Percentiles rank a stretch among this genome's conserved stretches.
Evolutionary conservation across 2,888 invertebrate genomes (phyloP).

Genomic region (Autographa pulchrina): DNA sequence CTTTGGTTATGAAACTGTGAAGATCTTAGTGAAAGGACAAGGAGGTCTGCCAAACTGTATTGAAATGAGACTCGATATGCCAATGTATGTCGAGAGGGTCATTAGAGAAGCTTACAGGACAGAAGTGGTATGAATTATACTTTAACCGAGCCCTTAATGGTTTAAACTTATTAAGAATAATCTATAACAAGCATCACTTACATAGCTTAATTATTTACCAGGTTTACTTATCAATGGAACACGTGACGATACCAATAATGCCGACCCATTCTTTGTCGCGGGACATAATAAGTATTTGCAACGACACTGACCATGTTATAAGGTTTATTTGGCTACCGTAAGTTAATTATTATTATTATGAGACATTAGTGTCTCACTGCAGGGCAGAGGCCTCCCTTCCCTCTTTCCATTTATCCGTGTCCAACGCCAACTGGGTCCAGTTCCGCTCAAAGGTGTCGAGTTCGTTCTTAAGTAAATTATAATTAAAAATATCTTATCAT

Average conservation of each 20-base stretch:
- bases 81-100: slow-evolving; percentile 74
- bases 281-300: slow-evolving; percentile 81
- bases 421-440: no score
- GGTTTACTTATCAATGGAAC: slow-evolving; percentile 82
- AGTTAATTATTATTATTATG: slow-evolving; percentile 65
- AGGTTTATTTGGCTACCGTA: slow-evolving; percentile 87
- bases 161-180: no score
- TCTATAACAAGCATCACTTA: no score
- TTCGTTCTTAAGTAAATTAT: no score
- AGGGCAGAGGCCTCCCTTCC: no score
- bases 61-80: slow-evolving; percentile 82
- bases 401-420: no score
- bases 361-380: no score
- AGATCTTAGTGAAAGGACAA: slow-evolving; percentile 80
- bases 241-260: slow-evolving; percentile 79
- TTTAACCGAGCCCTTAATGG: no score
- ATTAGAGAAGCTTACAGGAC: slow-evolving; percentile 74
- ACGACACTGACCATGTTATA: slow-evolving; percentile 80
- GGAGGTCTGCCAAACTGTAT: slow-evolving; percentile 84
- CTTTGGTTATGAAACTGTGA: slow-evolving; percentile 82
- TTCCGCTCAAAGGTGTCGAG: no score
- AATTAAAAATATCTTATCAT: no score
- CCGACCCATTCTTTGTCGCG: slow-evolving; percentile 82
- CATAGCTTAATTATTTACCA: no score
- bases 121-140: slow-evolving; percentile 69